These are phyloP conservation scores for Conopomorpha cramerella DNA, from an alignment of 1,140 invertebrate genomes.

Conservation along the genomic window DNA sequence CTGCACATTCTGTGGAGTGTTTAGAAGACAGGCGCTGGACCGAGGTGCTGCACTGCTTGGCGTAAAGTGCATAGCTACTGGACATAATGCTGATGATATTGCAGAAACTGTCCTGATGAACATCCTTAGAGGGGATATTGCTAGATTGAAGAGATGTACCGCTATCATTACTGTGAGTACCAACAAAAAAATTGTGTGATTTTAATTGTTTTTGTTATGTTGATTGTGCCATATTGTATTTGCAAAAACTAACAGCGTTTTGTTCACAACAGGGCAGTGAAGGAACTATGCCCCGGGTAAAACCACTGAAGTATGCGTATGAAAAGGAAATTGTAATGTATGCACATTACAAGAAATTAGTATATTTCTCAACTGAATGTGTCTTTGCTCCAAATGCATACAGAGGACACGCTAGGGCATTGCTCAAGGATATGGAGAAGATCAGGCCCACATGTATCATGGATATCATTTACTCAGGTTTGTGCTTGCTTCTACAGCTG, in stretches of 20 bases:
- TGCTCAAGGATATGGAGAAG: conserved; percentile 96
- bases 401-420: conserved; percentile 88
- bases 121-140: conserved; percentile 94
- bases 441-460: conserved; percentile 92
- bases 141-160: conserved; percentile 89
- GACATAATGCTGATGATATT: conserved; percentile 99
- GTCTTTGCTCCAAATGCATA: conserved; percentile 99
- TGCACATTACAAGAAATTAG: conserved; percentile 95
- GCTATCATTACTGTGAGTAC: conserved; percentile 79
- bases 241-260: conserved; percentile 7
- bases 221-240: no score
- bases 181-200: no score
- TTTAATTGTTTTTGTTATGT: no score
- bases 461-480: conserved; percentile 97
- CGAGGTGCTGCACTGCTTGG: conserved; percentile 85
- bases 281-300: conserved; percentile 89
- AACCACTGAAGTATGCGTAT: conserved; percentile 98
- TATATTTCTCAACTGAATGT: conserved; percentile 99
- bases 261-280: conserved; percentile 72
- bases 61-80: conserved; percentile 94
- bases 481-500: no score
- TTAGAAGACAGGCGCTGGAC: conserved; percentile 94
- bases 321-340: conserved; percentile 99
- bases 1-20: conserved; percentile 98
- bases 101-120: conserved; percentile 99